These are phyloP conservation scores for Melieria crassipennis DNA, from an alignment of 2,888 invertebrate genomes.

Conservation along the genomic window DNA sequence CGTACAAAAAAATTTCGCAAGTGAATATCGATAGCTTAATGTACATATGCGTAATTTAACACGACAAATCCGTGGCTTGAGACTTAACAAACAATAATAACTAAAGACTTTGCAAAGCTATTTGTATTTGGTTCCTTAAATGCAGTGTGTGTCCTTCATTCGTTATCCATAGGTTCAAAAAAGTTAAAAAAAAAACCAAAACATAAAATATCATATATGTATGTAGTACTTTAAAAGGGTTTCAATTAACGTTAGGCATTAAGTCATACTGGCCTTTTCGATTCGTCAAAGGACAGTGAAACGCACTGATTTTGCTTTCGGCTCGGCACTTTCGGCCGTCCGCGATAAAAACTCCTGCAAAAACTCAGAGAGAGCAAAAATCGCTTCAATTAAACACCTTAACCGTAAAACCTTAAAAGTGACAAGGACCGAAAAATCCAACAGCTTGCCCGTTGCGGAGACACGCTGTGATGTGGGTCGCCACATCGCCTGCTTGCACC, in stretches of 20 bases:
- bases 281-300: background rate
- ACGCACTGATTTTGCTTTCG: background rate
- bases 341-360: background rate
- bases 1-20: no score
- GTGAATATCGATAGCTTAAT: no score
- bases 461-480: conserved; percentile 58
- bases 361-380: background rate
- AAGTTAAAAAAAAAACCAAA: conserved; percentile 1
- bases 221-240: background rate
- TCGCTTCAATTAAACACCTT: background rate
- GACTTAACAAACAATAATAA: no score
- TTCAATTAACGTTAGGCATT: background rate
- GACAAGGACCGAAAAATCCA: conserved; percentile 67
- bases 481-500: conserved; percentile 59
- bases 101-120: background rate
- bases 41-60: no score
- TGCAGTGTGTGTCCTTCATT: background rate
- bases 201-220: conserved; percentile 8
- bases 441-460: conserved; percentile 53
- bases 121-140: background rate
- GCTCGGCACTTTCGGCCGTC: background rate
- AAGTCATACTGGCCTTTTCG: conserved; percentile 19
- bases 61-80: no score
- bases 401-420: conserved; percentile 29
- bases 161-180: background rate